Evolutionary conservation across 2,113 vertebrate genomes (phyloP).

Genomic region (Channa maculata): DNA sequence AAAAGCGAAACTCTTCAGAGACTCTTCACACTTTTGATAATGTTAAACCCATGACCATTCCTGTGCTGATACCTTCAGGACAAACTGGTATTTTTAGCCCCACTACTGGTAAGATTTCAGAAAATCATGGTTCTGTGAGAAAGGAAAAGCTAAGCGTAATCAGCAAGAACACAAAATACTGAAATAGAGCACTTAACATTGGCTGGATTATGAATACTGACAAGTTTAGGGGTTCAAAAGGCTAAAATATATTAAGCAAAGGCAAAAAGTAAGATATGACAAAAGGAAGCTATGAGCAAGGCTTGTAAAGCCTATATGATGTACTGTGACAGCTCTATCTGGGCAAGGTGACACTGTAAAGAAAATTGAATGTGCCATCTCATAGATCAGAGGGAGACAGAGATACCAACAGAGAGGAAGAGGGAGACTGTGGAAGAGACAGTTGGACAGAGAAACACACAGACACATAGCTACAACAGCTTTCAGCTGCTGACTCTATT

Average conservation of each 20-base stretch:
- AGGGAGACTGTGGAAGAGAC: slow-evolving; percentile 27
- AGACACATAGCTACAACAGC: slow-evolving; percentile 19
- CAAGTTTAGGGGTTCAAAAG: slow-evolving; percentile 19
- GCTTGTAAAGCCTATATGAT: slow-evolving; percentile 35
- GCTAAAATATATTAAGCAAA: slow-evolving; percentile 3
- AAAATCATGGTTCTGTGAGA: background rate
- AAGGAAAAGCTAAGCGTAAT: background rate
- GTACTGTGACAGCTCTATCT: slow-evolving; percentile 51
- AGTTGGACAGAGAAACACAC: slow-evolving; percentile 21
- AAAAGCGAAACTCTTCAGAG: no score
- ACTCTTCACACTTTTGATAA: no score
- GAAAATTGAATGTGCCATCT: slow-evolving; percentile 66
- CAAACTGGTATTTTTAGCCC: no score
- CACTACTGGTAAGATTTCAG: no score
- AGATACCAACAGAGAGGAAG: slow-evolving; percentile 20
- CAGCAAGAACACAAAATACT: background rate
- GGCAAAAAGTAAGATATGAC: background rate
- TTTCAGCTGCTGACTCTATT: slow-evolving; percentile 32
- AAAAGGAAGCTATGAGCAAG: slow-evolving; percentile 8
- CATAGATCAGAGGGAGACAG: slow-evolving; percentile 40
- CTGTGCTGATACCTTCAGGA: no score
- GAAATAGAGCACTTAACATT: slow-evolving; percentile 6
- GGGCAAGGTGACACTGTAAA: slow-evolving; percentile 65
- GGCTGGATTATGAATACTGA: slow-evolving; percentile 30
- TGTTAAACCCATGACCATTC: no score